Percentiles rank a stretch among this genome's conserved stretches.
These are phyloP conservation scores for Synanceia verrucosa DNA, from an alignment of 2,797 vertebrate genomes.

Conservation along the genomic window DNA sequence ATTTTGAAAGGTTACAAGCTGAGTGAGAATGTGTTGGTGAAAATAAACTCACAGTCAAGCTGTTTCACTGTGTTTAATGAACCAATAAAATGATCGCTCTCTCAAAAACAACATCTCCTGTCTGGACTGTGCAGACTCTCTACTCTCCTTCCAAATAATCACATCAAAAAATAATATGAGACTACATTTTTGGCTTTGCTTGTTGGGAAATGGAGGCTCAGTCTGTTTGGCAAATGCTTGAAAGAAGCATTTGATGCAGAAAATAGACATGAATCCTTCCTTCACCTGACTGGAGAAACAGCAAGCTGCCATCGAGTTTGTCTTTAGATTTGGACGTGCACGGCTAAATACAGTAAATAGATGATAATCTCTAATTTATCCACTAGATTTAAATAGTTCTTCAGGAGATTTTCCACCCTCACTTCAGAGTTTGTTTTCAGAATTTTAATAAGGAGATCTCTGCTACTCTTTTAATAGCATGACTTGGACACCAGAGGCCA, in stretches of 20 bases:
- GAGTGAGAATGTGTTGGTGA: no score
- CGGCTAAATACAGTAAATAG: not conserved
- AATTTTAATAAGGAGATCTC: not conserved
- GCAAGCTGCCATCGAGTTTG: not conserved
- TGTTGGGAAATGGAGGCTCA: not conserved
- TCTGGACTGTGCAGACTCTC: not conserved
- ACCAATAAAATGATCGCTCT: not conserved
- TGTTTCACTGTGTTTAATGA: no score
- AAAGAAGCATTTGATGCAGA: not conserved
- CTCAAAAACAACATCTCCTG: not conserved
- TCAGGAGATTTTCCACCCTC: not conserved
- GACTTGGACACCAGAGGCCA: no score
- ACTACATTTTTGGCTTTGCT: not conserved
- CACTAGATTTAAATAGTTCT: not conserved
- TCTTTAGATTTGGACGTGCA: not conserved
- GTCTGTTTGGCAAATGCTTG: not conserved
- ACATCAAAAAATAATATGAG: not conserved
- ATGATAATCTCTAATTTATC: not conserved
- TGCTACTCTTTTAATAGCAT: no score
- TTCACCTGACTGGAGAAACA: not conserved
- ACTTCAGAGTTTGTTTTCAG: not conserved
- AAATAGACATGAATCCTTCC: not conserved
- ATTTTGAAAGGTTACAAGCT: no score
- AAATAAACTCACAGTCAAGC: not conserved
- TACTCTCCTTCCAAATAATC: not conserved